Evolutionary conservation across 2,797 vertebrate genomes (phyloP).

Genomic region (Pteropus rufus): DNA sequence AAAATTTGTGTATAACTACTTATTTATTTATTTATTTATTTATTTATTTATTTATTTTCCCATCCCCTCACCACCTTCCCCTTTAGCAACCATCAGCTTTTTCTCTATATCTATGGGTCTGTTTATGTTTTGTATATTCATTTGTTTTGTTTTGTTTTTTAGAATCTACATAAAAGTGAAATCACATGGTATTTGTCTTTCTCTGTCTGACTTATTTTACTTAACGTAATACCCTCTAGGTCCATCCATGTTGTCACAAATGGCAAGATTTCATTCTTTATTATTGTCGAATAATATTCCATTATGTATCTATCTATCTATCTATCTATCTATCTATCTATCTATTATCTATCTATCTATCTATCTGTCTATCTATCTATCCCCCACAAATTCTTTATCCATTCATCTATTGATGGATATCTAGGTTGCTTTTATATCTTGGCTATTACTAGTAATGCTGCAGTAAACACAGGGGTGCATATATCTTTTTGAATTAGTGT

Average conservation of each 20-base stretch:
- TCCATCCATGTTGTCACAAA: neutral
- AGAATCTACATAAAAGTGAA: neutral
- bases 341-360: too few relatives aligned
- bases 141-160: neutral
- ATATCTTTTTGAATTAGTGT: neutral
- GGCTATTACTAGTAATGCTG: neutral
- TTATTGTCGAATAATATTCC: neutral
- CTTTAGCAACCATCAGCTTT: neutral
- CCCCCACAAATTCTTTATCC: too few relatives aligned
- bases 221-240: neutral
- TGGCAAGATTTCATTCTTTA: neutral
- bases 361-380: too few relatives aligned
- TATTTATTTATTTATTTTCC: neutral
- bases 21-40: neutral
- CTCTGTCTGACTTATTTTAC: neutral
- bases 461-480: neutral
- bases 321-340: too few relatives aligned
- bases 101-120: neutral
- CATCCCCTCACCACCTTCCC: neutral
- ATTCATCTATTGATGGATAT: too few relatives aligned
- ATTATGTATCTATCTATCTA: too few relatives aligned
- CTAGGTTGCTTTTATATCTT: too few relatives aligned
- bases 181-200: neutral
- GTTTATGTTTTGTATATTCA: neutral
- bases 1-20: neutral